Evolutionary conservation across 53 echinoderm and acorn worm species (phyloP), one percentile per base, ranked within the genome.

Genomic region (Apostichopus leukothele): DNA sequence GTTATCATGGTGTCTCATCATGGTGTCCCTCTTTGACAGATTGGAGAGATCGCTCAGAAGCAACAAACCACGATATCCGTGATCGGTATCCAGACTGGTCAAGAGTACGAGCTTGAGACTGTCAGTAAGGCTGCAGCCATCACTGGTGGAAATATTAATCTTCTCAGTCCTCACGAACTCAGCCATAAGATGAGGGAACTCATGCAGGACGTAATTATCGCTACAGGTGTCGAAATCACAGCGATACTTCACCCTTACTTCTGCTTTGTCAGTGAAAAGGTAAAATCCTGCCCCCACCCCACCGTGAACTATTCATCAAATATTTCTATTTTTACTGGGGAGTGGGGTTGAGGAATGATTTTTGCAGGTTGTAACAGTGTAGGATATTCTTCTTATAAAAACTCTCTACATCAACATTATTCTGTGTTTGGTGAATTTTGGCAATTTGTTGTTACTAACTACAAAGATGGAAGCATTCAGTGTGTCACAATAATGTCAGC

Each of bases 11-110:
- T 39, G 39, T 39, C 57, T 57, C 8, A 55, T 55, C 55, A 57
- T 7, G 20, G 18, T 71, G 71, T 16, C 18, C 18, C 20, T 19
- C 20, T n/a, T 79, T 12, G 12, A 9, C 86, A 99, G 99, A 94
- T 92, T 89, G 99, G 99, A 63, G 90, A 93, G 16, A 92, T 93
- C 11, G 96, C 99, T 3, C 92, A 94, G 86, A 88, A 93, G 9
- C 99, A 99, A 77, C 96, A 99, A 90, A 96, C 96, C 3, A 99
- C 96, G 16, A 96, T 99, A 75, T 99, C 99, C 39, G 96, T 99
- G 90, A 99, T 99, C 16, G 99, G 99, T 6, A 94, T 99, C n/a
- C 91, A 97, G 89, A 92, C 94, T 1, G 83, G 91, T 21, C 66
- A 83, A 77, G 89, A 90, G 63, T 86, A 92, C 12, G 93, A 90